Evolutionary conservation across 2,888 invertebrate species (phyloP).

Genomic region (Ichneumon xanthorius): DNA sequence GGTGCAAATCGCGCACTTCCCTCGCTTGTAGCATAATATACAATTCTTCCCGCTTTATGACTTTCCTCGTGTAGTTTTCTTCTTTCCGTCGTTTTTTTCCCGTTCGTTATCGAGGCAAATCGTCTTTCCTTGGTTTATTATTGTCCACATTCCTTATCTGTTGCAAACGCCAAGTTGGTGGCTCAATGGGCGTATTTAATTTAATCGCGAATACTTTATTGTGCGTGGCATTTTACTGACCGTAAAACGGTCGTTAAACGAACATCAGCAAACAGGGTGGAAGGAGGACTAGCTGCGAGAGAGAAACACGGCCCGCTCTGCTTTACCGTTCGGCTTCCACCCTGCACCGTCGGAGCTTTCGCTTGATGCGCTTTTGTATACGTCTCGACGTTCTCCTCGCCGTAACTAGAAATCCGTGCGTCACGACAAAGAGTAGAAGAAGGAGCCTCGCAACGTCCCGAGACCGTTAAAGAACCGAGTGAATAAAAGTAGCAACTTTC

Average conservation of each 20-base stretch:
- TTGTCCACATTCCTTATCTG: constrained; percentile 50
- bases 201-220: constrained; percentile 62
- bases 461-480: constrained; percentile 51
- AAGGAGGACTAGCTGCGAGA: constrained; percentile 49
- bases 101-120: neutral
- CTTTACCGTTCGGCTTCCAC: constrained; percentile 21
- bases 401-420: constrained; percentile 34
- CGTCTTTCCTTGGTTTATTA: constrained; percentile 35
- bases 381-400: constrained; percentile 19
- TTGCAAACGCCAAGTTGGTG: constrained; percentile 28
- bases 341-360: constrained; percentile 40
- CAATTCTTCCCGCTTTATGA: neutral
- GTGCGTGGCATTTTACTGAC: constrained; percentile 59
- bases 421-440: constrained; percentile 26
- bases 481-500: constrained; percentile 42
- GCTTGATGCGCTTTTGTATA: constrained; percentile 44
- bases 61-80: neutral
- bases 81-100: constrained; percentile 6
- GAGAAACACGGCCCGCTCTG: constrained; percentile 16
- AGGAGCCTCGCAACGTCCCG: constrained; percentile 19
- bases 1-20: too few species aligned
- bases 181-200: constrained; percentile 57
- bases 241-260: constrained; percentile 62
- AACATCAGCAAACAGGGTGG: constrained; percentile 59
- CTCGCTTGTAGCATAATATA: too few species aligned